Base-by-base conservation (phyloP, 1,140 invertebrate species). In the Eupeodes corollae region DNA sequence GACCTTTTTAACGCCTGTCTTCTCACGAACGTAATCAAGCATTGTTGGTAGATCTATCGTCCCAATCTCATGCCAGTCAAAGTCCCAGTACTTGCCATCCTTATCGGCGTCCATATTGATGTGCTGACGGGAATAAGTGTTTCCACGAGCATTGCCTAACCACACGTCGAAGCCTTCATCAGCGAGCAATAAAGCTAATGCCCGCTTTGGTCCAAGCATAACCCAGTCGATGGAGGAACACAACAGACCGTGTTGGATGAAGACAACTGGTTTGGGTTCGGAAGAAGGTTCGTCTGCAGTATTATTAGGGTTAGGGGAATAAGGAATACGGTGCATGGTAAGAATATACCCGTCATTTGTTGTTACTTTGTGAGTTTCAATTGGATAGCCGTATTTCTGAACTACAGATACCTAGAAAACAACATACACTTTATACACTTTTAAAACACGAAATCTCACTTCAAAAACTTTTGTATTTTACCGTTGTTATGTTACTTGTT, bases 211-310 rank as follows among this genome's bases (percentile, higher is more conserved):
- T 21, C 80, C 80, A 46, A 77, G 71, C 2, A 84, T 61, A 3
- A 89, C 67, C 77, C 78, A 91, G 58, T 83, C 82, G 1, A 79
- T 76, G 1, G 84, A 86, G 54, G 80, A 83, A 9, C 78, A 79
- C 0, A 84, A 61, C 6, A 89, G 59, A 0, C 87, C 88, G 58
- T 90, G 87, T 16, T 59, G 57, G 54, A 88, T 83, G 0, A 88
- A 55, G 1, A 82, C 70, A 13, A 83, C 77, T 6, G 75, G 72
- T 1, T 34, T 43, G 35, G 38, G 45, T 1, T 11, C 15, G 3
- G 21, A 26, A 5, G 3, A 8, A 8, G 21, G 8, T 26, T 5
- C 3, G 21, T 8, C 3, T 5, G 3, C 8, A n/a, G n/a, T n/a
- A n/a, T n/a, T n/a, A 12, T 14, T 13, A 6, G 8, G 34, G 9